Base-by-base conservation (phyloP, 2,113 vertebrate species). In the Acanthisitta chloris region DNA sequence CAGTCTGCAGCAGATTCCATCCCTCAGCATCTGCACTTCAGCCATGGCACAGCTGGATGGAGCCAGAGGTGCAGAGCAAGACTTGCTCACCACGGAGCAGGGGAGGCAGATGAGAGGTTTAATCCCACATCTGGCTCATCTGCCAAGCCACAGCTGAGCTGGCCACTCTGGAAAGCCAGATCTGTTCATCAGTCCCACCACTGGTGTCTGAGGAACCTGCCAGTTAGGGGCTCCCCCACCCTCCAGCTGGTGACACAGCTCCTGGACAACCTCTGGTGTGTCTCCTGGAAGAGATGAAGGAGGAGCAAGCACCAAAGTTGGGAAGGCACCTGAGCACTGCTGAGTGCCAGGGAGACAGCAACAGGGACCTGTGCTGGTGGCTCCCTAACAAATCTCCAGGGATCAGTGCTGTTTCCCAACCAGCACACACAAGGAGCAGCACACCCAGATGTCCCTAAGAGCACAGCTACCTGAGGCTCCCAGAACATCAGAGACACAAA, bases 41-140 rank as follows among this genome's bases (percentile, higher is more conserved):
- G 14, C 52, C 1, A 1, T 52, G 58, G 43, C 73, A 6, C 70
- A 66, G 73, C 57, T 55, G 42, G 67, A 28, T 36, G 0, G 1
- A 88, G 52, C 18, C 81, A 43, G 66, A 0, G 0, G 55, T 3
- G 21, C 5, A 2, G 26, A 43, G 28, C 12, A 29, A 89, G 46
- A 58, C 8, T 34, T 0, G 0, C 20, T 46, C 3, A 4, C 54
- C 54, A 12, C 0, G 0, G 38, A 62, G 51, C 25, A 83, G 1
- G 51, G 58, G 25, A 48, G 46, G n/a, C 0, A 1, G 48, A 36
- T 1, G 5, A 66, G 51, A 26, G 6, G 2, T 38, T 70, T 18
- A 78, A 84, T 23, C 48, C 69, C 51, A 43, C 43, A 49, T 38
- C 43, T 77, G 49, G 65, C 51, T 40, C 43, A 49, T 38, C 43